Evolutionary conservation across 2,113 vertebrate species (phyloP), one percentile per base, ranked within the genome.

Genomic region (Psilopogon haemacephalus): DNA sequence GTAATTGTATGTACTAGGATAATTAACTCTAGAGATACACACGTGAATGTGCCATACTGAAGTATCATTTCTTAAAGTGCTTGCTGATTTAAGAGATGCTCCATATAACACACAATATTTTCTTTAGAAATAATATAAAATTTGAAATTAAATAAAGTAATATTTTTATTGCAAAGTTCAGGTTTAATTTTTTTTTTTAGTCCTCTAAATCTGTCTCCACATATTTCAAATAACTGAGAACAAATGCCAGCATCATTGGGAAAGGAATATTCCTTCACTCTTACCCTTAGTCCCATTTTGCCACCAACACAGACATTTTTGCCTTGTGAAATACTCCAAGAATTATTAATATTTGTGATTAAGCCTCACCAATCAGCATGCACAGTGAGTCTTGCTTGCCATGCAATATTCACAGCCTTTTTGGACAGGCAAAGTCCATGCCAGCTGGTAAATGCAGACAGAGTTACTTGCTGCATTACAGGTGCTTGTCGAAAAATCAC

Each of bases 91-190:
- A 95, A 95, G 67, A 84, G n/a, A 90, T 75, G 75, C 48, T 64
- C 12, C 64, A 56, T 71, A 75, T 89, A 96, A 94, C 95, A 95
- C 65, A 88, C 54, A 67, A 38, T 30, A n/a, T 75, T 84, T 93
- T 84, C 86, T 64, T 91, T 93, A 88, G 88, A 83, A 91, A 80
- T 84, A 85, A 83, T 70, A 71, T 86, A 35, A 89, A 72, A 62
- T 65, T 93, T 84, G 60, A 88, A 89, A 94, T 86, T 44, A 84
- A 97, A 97, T 97, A 97, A 98, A 98, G 69, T 68, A 28, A 70
- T 96, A 92, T 73, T 86, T 94, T 94, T 96, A 74, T 89, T 92
- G 76, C 89, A 76, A 85, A 86, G n/a, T 11, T 16, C 3, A 59
- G 73, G 33, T 30, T 42, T 72, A 68, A 46, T 74, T 92, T 3